Base-by-base conservation (phyloP, 2,797 vertebrate species). In the Scomberomorus guttatus region DNA sequence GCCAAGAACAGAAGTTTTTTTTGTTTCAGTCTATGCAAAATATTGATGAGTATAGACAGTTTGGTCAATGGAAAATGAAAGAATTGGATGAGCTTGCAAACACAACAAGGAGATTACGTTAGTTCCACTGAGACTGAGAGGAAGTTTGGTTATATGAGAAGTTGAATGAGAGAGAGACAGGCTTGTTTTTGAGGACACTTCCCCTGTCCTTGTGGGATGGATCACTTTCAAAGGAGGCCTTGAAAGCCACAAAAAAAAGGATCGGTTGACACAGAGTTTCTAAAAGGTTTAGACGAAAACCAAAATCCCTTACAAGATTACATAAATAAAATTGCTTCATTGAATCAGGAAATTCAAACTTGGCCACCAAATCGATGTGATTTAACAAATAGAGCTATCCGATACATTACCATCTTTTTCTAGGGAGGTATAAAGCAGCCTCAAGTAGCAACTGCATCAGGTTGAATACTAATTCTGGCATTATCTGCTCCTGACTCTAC, bases 381-480 rank as follows among this genome's bases (percentile, higher is more conserved):
- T 71, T 71, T n/a, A 54, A 82, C 54, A 78, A 86, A 80, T 54
- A 70, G 7, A 69, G 57, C 73, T 77, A 62, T 69, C 32, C 66
- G 20, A 60, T 46, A 74, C 25, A 71, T 82, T 56, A 42, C 34
- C 56, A 42, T 18, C 60, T 76, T 80, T 42, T 74, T 72, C 39
- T 17, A 22, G 68, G 62, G 52, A 75, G 64, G 62, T 25, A 66
- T 6, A 5, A 4, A 32, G 64, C 55, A 57, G 81, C 70, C 78
- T 71, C 24, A 37, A 78, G 68, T 62, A 68, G 55, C 44, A 20
- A 32, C 70, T 42, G 65, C 62, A 56, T 82, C 66, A 75, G 57
- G 67, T 32, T 67, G 87, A 91, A 91, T 89, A 67, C 77, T 88
- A 87, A 93, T 89, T 83, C 72, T 34, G 34, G 58, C 18, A 85